Evolutionary conservation across 2,888 invertebrate genomes (phyloP), one percentile per base, ranked within the genome.

Genomic region (Meandrusa payeni): DNA sequence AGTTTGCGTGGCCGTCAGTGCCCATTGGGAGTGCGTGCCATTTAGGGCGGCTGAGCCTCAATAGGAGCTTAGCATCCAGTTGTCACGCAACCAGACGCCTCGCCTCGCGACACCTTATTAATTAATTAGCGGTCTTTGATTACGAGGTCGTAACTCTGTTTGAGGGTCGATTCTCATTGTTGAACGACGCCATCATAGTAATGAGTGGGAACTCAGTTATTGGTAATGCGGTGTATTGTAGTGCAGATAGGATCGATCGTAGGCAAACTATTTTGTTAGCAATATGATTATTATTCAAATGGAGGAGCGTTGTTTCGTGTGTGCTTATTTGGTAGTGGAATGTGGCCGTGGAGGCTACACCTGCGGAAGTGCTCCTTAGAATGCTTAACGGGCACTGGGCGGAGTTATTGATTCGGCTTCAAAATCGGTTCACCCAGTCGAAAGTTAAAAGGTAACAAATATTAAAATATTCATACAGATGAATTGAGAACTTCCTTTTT

Each of bases 291-390:
- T 73, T 76, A 80, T 81, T 77, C 74, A 55, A 61, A 59, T 57
- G 55, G 65, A 4, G 64, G 59, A 69, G 61, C 63, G 59, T 59
- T 68, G 72, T 73, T 68, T 70, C 60, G 57, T 61, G 57, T 58
- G 57, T 59, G 72, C 83, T 50, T 81, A 82, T 81, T 79, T 76
- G 79, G 83, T 62, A 58, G 63, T 61, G 79, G 82, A 76, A 81
- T 80, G 77, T 71, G 68, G 69, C 61, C 48, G 69, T 61, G 55
- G 57, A 46, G 57, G 54, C 50, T 52, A 56, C 57, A 56, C 51
- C 51, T 61, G 59, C 71, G 78, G 76, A 77, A 77, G 66, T 71
- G 55, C 56, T 51, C 57, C 46, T 44, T 50, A 51, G 52, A 50
- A 66, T 66, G 63, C 62, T 57, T 56, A 64, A 61, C 48, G 54